Conservation (phyloP, 2,888 invertebrate species). For the Sphecodes monilicornis region DNA sequence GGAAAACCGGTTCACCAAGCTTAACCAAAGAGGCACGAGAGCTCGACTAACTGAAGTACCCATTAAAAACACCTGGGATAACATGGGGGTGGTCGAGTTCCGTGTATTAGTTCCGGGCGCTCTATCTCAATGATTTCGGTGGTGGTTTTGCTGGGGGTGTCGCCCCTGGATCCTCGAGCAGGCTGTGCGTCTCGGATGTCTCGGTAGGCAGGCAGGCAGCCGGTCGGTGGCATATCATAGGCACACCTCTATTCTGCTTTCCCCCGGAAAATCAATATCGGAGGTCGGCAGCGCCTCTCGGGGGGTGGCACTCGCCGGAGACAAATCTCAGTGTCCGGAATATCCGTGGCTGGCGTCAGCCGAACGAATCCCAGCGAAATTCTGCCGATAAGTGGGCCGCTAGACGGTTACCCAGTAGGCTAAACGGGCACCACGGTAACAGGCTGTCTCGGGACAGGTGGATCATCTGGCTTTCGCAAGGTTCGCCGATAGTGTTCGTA, state of each 20-base stretch:
- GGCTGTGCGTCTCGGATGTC: constrained; percentile 26
- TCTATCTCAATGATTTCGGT: not conserved
- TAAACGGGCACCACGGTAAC: not conserved
- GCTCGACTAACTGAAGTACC: not conserved
- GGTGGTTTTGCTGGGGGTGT: not conserved
- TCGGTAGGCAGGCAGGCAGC: constrained; percentile 46
- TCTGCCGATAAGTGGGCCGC: constrained; percentile 49
- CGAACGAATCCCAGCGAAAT: constrained; percentile 55
- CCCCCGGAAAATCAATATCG: constrained; percentile 83
- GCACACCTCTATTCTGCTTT: constrained; percentile 77
- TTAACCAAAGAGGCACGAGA: not conserved
- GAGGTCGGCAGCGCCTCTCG: constrained; percentile 81
- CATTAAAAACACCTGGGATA: not conserved
- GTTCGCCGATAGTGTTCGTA: constrained; percentile 25
- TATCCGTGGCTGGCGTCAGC: constrained; percentile 76
- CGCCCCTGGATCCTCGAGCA: constrained; percentile 7
- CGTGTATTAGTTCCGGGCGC: not conserved
- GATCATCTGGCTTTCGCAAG: constrained; percentile 22
- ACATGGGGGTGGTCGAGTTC: not conserved
- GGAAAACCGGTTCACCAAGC: not conserved
- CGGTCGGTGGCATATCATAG: constrained; percentile 78
- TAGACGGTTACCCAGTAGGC: constrained; percentile 13
- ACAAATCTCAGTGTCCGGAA: constrained; percentile 83
- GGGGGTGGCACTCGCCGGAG: constrained; percentile 78
- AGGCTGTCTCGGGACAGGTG: not conserved